Conservation (phyloP, 1,140 invertebrate genomes). For the Pseudomyrmex cubaensis region DNA sequence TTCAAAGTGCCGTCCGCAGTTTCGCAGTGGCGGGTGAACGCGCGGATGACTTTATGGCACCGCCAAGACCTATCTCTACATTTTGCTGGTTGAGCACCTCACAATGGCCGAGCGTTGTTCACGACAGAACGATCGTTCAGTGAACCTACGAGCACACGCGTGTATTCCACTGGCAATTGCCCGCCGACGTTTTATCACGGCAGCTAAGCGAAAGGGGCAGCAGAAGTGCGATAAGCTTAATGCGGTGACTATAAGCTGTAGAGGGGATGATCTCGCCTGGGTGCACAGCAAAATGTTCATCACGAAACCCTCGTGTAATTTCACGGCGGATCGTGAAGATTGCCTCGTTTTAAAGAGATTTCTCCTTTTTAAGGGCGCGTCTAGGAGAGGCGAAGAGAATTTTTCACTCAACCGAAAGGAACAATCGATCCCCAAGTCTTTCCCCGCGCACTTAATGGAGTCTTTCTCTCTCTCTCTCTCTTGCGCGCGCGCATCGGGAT, state of each 20-base stretch:
- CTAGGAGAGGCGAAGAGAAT: constrained; percentile 34
- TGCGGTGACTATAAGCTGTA: constrained; percentile 39
- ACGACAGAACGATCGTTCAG: constrained; percentile 46
- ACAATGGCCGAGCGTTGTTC: constrained; percentile 35
- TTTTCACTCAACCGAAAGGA: constrained; percentile 67
- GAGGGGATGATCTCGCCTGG: constrained; percentile 47
- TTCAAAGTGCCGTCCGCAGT: constrained; percentile 36
- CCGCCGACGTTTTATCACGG: constrained; percentile 25
- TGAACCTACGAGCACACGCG: constrained; percentile 18
- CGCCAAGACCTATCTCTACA: constrained; percentile 54
- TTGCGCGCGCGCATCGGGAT: not conserved
- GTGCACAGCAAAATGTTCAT: constrained; percentile 24
- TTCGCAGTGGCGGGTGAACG: not conserved
- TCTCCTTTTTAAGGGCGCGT: not conserved
- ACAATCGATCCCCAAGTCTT: constrained; percentile 41
- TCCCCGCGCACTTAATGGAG: constrained; percentile 45
- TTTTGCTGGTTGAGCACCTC: constrained; percentile 61
- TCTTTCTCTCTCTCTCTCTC: not conserved
- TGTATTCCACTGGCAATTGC: constrained; percentile 27
- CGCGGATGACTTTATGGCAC: constrained; percentile 42
- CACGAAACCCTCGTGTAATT: constrained; percentile 58
- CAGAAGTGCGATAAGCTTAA: constrained; percentile 52
- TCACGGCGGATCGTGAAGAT: constrained; percentile 54
- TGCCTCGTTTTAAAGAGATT: constrained; percentile 41
- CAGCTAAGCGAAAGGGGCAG: not conserved